These are phyloP conservation scores for Chionomys nivalis DNA, from an alignment of 2,113 vertebrate genomes.

Conservation along the genomic window DNA sequence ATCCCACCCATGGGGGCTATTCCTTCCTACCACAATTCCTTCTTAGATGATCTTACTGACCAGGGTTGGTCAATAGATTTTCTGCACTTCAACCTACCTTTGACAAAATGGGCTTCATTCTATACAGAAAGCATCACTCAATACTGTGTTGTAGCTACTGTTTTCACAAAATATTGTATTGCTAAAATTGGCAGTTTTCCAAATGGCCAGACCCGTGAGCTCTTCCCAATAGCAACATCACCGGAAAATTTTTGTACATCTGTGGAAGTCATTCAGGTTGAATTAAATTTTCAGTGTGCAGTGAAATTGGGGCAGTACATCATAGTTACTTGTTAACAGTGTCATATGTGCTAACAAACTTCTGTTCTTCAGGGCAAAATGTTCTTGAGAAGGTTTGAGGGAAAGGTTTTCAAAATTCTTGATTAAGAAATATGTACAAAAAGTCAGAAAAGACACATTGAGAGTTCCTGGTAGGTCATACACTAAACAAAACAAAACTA, in stretches of 20 bases:
- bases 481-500: background rate
- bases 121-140: background rate
- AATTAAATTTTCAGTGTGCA: constrained; percentile 77
- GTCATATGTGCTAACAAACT: constrained; percentile 63
- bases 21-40: rapidly evolving
- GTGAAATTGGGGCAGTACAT: constrained; percentile 80
- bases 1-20: background rate
- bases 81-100: background rate
- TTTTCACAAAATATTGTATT: constrained; percentile 15
- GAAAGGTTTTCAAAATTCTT: constrained; percentile 64
- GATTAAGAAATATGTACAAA: constrained; percentile 48
- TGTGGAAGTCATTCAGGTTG: constrained; percentile 27
- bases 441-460: constrained; percentile 60
- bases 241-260: constrained; percentile 69
- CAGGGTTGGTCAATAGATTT: background rate
- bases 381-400: background rate
- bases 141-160: background rate
- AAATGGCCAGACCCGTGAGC: constrained; percentile 50
- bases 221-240: constrained; percentile 13
- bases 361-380: constrained; percentile 61
- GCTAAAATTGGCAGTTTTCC: background rate
- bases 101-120: background rate
- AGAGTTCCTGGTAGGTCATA: constrained; percentile 12
- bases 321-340: constrained; percentile 79
- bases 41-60: background rate